Evolutionary conservation across 2,888 invertebrate species (phyloP).

Genomic region (Amiota mariae): DNA sequence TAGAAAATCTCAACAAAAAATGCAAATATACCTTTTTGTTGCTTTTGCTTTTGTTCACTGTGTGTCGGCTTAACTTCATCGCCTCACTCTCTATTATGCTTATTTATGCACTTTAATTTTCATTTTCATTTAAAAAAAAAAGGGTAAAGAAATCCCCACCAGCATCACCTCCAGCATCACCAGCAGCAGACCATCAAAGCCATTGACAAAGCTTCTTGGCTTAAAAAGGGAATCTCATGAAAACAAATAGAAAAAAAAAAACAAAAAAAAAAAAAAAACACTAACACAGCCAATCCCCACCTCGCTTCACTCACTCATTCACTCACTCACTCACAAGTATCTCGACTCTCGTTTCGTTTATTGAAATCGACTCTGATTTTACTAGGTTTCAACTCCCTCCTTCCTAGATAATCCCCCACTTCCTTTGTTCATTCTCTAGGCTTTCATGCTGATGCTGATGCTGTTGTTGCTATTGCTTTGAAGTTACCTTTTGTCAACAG

Average conservation of each 20-base stretch:
- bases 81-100: no score
- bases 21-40: constrained; percentile 5
- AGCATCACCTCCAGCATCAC: no score
- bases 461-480: no score
- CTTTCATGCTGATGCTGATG: no score
- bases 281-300: not conserved
- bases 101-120: not conserved
- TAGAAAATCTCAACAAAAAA: constrained; percentile 20
- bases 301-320: no score
- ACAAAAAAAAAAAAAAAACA: constrained; percentile 35
- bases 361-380: constrained; percentile 12
- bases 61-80: no score
- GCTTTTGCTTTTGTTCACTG: not conserved
- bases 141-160: not conserved
- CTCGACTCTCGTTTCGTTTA: constrained; percentile 8
- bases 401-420: no score
- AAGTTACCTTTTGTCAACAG: no score
- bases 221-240: constrained; percentile 9
- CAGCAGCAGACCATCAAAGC: not conserved
- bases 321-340: no score
- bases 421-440: no score
- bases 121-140: not conserved
- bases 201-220: not conserved
- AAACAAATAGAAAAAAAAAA: constrained; percentile 29
- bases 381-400: no score